These are phyloP conservation scores for Poecilia picta DNA, from an alignment of 2,797 vertebrate genomes.

Conservation along the genomic window DNA sequence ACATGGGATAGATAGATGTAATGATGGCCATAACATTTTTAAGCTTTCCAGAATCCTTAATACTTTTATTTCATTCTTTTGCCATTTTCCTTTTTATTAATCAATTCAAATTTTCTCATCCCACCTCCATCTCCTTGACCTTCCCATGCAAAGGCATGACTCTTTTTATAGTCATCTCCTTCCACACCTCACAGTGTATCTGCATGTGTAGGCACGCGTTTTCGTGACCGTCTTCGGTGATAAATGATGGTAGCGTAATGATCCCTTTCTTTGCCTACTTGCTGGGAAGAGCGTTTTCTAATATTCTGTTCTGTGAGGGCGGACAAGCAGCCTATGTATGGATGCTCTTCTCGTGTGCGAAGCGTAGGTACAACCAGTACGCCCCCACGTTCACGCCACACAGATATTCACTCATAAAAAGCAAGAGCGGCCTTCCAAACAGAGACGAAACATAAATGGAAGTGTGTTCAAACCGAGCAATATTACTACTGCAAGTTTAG, in stretches of 20 bases:
- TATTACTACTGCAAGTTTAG: neutral
- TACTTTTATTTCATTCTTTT: neutral
- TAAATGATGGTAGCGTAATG: constrained; percentile 40
- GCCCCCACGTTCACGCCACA: constrained; percentile 37
- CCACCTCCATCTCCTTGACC: neutral
- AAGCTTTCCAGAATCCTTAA: neutral
- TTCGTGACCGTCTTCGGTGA: constrained; percentile 45
- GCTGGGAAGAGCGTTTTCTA: constrained; percentile 46
- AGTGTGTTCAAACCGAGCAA: neutral
- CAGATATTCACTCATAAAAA: constrained; percentile 40
- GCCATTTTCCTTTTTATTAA: constrained; percentile 10
- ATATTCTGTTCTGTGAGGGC: constrained; percentile 51
- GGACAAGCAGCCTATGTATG: constrained; percentile 39
- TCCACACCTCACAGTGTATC: neutral
- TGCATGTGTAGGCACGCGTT: constrained; percentile 45
- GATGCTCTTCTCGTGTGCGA: constrained; percentile 2
- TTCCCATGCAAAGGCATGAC: constrained; percentile 5
- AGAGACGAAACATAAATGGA: neutral
- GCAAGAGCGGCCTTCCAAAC: constrained; percentile 29
- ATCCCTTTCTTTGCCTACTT: constrained; percentile 42
- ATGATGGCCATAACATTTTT: neutral
- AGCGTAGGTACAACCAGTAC: constrained; percentile 8
- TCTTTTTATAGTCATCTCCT: constrained; percentile 5
- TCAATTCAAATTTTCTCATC: neutral
- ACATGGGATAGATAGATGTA: neutral